phyloP scores from a whole-genome alignment of 2,797 vertebrate species.

The Melanotaenia nigrans region DNA sequence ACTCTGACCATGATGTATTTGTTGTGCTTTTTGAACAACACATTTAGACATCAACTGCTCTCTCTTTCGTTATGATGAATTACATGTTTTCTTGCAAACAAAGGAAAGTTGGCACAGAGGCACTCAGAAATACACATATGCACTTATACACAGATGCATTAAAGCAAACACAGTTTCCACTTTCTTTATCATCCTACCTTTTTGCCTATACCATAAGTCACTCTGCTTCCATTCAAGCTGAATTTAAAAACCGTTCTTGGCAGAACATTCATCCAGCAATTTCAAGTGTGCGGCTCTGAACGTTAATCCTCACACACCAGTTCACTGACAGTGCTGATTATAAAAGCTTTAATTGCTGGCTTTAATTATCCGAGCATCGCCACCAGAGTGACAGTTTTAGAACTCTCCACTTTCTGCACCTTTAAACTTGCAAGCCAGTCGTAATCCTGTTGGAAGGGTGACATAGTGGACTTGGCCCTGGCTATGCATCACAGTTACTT shows the following conservation, averaged over 20 bases:
- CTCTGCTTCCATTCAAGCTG: conserved; percentile 54
- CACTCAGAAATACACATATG: conserved; percentile 29
- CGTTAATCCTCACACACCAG: conserved; percentile 72
- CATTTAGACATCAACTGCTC: conserved; percentile 43
- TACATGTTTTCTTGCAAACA: conserved; percentile 39
- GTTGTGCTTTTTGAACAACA: conserved; percentile 45
- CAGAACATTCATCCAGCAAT: conserved; percentile 53
- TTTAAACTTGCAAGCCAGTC: conserved; percentile 69
- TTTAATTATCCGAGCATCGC: conserved; percentile 75
- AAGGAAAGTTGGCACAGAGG: conserved; percentile 33
- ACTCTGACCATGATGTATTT: conserved; percentile 60
- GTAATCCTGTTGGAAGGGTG: conserved; percentile 68
- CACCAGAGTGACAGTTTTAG: conserved; percentile 69
- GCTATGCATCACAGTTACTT: conserved; percentile 53
- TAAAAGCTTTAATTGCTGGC: conserved; percentile 79
- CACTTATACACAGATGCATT: conserved; percentile 34
- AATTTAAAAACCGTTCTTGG: conserved; percentile 64
- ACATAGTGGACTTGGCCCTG: conserved; percentile 67
- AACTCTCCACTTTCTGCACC: conserved; percentile 70
- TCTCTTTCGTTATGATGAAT: conserved; percentile 57
- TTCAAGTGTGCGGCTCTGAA: conserved; percentile 66
- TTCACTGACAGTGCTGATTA: conserved; percentile 78
- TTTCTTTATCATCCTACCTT: conserved; percentile 36
- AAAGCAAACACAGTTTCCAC: conserved; percentile 36
- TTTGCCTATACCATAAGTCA: conserved; percentile 47